phyloP scores from a whole-genome alignment of 1,140 invertebrate genomes.

The Chrysoperla carnea region DNA sequence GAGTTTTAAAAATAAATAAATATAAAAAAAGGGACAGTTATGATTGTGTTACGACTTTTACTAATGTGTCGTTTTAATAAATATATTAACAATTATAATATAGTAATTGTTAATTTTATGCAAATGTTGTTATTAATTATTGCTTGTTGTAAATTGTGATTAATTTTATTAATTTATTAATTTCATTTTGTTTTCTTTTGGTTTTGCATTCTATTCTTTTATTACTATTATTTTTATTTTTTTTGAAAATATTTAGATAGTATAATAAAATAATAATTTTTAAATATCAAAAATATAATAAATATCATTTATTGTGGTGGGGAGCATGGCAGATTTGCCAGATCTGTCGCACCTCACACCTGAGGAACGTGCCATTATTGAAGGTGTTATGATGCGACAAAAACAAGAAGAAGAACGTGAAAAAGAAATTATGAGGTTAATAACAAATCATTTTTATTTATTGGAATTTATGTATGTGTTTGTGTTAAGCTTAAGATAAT shows the following conservation, averaged over 20 bases:
- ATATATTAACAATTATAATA: too few relatives aligned
- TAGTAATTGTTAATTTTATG: too few relatives aligned
- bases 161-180: too few relatives aligned
- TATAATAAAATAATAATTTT: background rate
- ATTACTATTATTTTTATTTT: background rate
- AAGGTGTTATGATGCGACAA: constrained; percentile 89
- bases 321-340: constrained; percentile 64
- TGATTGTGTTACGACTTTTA: too few relatives aligned
- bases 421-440: constrained; percentile 86
- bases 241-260: background rate
- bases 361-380: constrained; percentile 94
- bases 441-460: constrained; percentile 4
- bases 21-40: too few relatives aligned
- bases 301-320: constrained; percentile 11
- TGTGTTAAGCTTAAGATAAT: too few relatives aligned
- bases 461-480: too few relatives aligned
- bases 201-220: background rate
- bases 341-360: constrained; percentile 95
- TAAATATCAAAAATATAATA: background rate
- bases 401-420: constrained; percentile 92
- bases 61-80: too few relatives aligned
- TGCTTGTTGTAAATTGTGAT: too few relatives aligned
- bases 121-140: too few relatives aligned
- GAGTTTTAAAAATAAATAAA: too few relatives aligned
- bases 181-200: too few relatives aligned